Conservation (phyloP, 1,140 invertebrate species). For the Araneus ventricosus region DNA sequence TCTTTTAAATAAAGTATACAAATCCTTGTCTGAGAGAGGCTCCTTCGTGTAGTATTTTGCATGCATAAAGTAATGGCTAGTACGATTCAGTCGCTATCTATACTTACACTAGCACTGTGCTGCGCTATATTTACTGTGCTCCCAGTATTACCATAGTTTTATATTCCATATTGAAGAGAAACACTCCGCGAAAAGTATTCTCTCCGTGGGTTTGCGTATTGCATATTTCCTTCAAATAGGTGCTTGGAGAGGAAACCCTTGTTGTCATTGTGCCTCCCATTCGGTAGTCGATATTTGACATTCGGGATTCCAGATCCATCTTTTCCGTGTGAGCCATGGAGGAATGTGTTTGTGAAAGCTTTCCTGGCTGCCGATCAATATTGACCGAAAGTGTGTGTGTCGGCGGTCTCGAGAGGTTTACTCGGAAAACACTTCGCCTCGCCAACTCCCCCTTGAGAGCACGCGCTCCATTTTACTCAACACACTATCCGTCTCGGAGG, state of each 20-base stretch:
- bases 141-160: not conserved
- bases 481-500: not conserved
- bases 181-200: not conserved
- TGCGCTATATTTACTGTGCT: not conserved
- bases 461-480: constrained; percentile 35
- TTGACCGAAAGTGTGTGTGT: constrained; percentile 74
- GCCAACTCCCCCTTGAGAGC: constrained; percentile 10
- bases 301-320: constrained; percentile 63
- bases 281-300: constrained; percentile 57
- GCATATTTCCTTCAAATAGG: constrained; percentile 9
- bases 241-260: not conserved
- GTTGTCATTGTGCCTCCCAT: not conserved
- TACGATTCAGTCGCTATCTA: no score
- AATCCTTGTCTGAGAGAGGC: no score
- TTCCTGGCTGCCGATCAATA: constrained; percentile 64
- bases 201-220: not conserved
- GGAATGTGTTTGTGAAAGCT: constrained; percentile 34
- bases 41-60: no score
- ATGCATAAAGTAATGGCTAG: no score
- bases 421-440: constrained; percentile 36
- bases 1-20: no score
- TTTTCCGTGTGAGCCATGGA: constrained; percentile 29
- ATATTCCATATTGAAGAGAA: not conserved
- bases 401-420: constrained; percentile 64
- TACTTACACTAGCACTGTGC: no score